Conservation (phyloP, 2,888 invertebrate species). For the Teleiodes luculella region DNA sequence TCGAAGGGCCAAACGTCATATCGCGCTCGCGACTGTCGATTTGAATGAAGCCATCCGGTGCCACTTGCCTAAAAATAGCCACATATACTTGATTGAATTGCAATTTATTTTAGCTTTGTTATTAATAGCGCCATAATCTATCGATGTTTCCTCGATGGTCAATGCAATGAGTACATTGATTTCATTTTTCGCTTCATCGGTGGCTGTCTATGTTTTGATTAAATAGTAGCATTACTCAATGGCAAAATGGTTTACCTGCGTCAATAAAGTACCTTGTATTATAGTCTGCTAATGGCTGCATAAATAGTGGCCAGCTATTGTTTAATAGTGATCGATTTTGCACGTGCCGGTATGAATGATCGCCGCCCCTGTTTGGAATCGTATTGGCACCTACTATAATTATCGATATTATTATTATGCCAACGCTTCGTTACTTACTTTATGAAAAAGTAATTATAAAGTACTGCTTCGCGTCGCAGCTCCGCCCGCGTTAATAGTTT, state of each 20-base stretch:
- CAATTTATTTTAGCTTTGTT: background rate
- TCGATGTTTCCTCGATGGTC: background rate
- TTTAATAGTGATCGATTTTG: background rate
- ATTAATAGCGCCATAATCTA: background rate
- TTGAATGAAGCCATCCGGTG: background rate
- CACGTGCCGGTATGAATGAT: background rate
- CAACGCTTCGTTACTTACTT: too few species aligned
- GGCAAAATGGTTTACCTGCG: background rate
- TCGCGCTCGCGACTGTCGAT: background rate
- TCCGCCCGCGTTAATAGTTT: too few species aligned
- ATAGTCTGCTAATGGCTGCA: background rate
- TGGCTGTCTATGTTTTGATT: background rate
- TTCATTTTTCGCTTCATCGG: background rate
- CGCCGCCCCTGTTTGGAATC: background rate
- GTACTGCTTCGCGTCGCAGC: too few species aligned
- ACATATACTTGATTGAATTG: background rate
- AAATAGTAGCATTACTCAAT: slow-evolving; percentile 13
- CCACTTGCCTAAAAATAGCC: background rate
- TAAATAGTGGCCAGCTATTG: background rate
- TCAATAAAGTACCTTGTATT: background rate
- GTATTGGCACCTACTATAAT: background rate
- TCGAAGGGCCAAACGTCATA: background rate
- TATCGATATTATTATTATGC: too few species aligned
- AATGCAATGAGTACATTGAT: background rate
- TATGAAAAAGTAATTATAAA: too few species aligned